Evolutionary conservation across 1,140 invertebrate genomes (phyloP).

Genomic region (Drosophila kanapiae): DNA sequence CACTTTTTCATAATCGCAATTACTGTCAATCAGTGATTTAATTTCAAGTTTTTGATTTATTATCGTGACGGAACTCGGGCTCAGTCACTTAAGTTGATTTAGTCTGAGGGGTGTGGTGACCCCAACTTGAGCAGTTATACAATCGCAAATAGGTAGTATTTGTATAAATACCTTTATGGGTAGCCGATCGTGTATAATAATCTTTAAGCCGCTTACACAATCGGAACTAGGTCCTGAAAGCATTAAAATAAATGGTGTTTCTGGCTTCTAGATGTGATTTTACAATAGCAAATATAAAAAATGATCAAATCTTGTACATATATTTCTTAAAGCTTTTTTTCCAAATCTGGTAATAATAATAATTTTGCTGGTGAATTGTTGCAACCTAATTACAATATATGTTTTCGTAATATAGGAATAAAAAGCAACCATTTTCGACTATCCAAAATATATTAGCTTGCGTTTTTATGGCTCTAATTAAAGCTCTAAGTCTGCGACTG

Average conservation of each 20-base stretch:
- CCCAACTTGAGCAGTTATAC: conserved; percentile 13
- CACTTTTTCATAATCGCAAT: conserved; percentile 42
- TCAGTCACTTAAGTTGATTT: conserved; percentile 12
- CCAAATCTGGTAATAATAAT: too few relatives aligned
- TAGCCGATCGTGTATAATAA: not conserved
- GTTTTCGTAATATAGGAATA: not conserved
- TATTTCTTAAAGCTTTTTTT: too few relatives aligned
- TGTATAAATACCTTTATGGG: too few relatives aligned
- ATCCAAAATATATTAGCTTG: conserved; percentile 3
- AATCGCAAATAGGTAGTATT: not conserved
- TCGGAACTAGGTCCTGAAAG: too few relatives aligned
- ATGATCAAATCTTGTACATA: too few relatives aligned
- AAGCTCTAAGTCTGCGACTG: conserved; percentile 1
- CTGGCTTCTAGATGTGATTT: too few relatives aligned
- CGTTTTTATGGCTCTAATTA: conserved; percentile 49
- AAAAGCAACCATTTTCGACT: not conserved
- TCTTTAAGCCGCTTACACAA: too few relatives aligned
- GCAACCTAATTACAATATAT: not conserved
- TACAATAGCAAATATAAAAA: too few relatives aligned
- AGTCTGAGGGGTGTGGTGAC: conserved; percentile 19
- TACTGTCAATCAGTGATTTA: conserved; percentile 41
- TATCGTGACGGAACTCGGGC: conserved; percentile 19
- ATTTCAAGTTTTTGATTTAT: conserved; percentile 39
- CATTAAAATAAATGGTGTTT: too few relatives aligned
- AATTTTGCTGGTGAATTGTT: not conserved